Conservation (phyloP, 2,888 invertebrate species). For the Acanthococcus lagerstroemiae region DNA sequence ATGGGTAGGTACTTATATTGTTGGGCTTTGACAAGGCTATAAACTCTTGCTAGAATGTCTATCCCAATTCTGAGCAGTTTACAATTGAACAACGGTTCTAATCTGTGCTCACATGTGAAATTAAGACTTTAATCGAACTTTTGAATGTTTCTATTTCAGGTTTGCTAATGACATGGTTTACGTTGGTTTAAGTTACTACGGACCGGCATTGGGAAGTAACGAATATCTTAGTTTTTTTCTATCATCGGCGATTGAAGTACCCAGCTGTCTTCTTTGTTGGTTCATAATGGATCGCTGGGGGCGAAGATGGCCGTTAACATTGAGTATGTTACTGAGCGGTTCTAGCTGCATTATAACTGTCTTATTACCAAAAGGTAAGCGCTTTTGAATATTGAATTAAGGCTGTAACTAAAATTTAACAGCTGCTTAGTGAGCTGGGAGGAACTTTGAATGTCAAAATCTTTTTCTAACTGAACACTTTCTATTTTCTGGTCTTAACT, state of each 20-base stretch:
- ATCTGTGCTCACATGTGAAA: too few species aligned
- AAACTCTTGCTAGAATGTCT: too few species aligned
- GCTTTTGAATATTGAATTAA: not conserved
- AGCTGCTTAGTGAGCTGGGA: too few species aligned
- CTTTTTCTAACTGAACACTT: too few species aligned
- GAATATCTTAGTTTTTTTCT: constrained; percentile 82
- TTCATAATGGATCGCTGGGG: constrained; percentile 80
- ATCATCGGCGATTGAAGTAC: constrained; percentile 77
- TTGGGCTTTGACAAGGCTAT: too few species aligned
- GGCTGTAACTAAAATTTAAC: not conserved
- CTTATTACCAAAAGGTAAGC: constrained; percentile 62
- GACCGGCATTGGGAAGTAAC: constrained; percentile 75
- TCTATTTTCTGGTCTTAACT: too few species aligned
- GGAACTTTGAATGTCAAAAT: not conserved
- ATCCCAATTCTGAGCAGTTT: too few species aligned
- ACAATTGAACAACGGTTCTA: too few species aligned
- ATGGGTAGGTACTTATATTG: too few species aligned
- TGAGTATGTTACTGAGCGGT: constrained; percentile 76
- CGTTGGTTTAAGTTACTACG: constrained; percentile 82
- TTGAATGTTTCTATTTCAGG: constrained; percentile 42
- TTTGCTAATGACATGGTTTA: constrained; percentile 89
- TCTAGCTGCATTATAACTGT: constrained; percentile 76
- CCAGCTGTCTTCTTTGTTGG: constrained; percentile 80
- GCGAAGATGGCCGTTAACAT: constrained; percentile 75
- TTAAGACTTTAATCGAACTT: too few species aligned